These are phyloP conservation scores for Cheiracanthium punctorium DNA, from an alignment of 2,888 invertebrate species.

Conservation along the genomic window DNA sequence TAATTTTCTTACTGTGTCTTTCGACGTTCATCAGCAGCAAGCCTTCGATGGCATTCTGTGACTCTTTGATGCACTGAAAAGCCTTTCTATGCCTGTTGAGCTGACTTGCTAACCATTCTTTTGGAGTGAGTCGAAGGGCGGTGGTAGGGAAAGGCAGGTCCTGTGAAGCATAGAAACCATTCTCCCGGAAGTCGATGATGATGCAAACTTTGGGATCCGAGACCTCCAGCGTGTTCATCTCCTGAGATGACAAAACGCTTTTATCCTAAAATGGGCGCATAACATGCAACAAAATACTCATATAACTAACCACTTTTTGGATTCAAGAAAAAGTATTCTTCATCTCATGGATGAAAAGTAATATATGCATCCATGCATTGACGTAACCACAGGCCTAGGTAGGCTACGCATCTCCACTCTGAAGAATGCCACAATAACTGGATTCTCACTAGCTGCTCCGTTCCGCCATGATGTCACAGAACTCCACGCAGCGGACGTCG, in stretches of 20 bases:
- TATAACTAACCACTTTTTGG: too few relatives aligned
- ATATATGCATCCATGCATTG: too few relatives aligned
- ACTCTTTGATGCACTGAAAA: conserved; percentile 61
- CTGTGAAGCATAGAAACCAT: conserved; percentile 59
- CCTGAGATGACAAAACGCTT: conserved; percentile 48
- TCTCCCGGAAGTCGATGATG: conserved; percentile 69
- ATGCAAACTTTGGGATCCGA: conserved; percentile 67
- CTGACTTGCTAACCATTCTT: conserved; percentile 63
- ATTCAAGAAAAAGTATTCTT: too few relatives aligned
- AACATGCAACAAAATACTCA: conserved; percentile 32
- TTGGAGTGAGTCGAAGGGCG: conserved; percentile 57
- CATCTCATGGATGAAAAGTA: too few relatives aligned
- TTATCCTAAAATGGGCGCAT: conserved; percentile 39
- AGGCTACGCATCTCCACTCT: too few relatives aligned
- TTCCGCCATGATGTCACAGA: too few relatives aligned
- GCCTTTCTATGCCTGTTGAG: conserved; percentile 58
- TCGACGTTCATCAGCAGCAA: conserved; percentile 70
- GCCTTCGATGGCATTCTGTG: conserved; percentile 59
- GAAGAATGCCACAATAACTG: too few relatives aligned
- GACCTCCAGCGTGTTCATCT: conserved; percentile 66
- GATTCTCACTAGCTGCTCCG: too few relatives aligned
- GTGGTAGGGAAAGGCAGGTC: conserved; percentile 68
- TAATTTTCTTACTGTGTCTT: conserved; percentile 61
- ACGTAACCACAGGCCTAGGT: too few relatives aligned
- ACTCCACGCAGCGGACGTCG: too few relatives aligned